Base-by-base conservation (phyloP, 2,797 vertebrate genomes). In the Melanotaenia boesemani region DNA sequence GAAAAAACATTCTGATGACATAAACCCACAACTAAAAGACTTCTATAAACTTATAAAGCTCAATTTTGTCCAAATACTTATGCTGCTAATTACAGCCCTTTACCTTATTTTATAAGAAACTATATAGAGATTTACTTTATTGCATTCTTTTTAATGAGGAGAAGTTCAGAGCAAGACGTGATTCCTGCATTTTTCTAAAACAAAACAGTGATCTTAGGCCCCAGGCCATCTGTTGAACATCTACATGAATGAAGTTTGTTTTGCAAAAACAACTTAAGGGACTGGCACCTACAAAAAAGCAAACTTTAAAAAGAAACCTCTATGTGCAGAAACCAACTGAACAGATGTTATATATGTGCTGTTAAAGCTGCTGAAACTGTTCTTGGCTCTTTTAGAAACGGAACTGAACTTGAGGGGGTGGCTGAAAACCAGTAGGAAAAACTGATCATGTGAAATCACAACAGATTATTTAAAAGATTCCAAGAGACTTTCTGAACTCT, bases 201-300 rank as follows among this genome's bases (percentile, higher is more conserved):
- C n/a, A 37, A 62, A 7, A 32, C 32, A 6, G 70, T 32, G 76
- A 75, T 69, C 55, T 81, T 64, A 71, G 54, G 39, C 64, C 57
- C 56, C 0, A 3, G n/a, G 22, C 71, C 76, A 74, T 81, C 76
- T 85, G 77, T 72, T 81, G 70, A 72, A 69, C 68, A 82, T 79
- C 65, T 88, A 80, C 39, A 74, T n/a, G 52, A 67, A 56, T 63
- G 59, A 59, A 82, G 73, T 66, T 26, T 11, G 26, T 73, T 88
- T 71, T 75, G 76, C 74, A 73, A 41, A 55, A 76, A 69, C 75
- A 69, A 58, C 68, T 77, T 1, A 0, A 37, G 36, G 36, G 37
- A 9, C 1, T 11, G 32, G 32, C 32, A 32, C 32, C 32, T 32
- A 32, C 32, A 32, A 32, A 32, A 32, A 32, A 32, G 32, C 32